Conservation (phyloP, 2,888 invertebrate species). For the Cheilosia vernalis region DNA sequence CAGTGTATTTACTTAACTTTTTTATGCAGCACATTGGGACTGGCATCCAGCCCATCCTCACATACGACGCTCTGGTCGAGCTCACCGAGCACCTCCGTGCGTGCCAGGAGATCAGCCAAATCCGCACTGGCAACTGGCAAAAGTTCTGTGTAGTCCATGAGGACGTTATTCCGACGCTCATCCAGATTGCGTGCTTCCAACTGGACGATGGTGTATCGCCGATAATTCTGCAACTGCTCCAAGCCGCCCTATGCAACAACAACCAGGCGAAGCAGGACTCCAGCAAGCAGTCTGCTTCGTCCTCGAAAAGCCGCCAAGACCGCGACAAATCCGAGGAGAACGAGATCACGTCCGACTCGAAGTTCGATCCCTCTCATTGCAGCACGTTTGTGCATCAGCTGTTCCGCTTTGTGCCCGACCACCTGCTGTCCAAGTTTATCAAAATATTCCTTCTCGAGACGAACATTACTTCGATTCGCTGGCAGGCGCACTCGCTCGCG, state of each 20-base stretch:
- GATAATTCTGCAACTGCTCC: slow-evolving; percentile 94
- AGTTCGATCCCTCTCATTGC: slow-evolving; percentile 88
- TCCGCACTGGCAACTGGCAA: slow-evolving; percentile 98
- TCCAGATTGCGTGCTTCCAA: slow-evolving; percentile 91
- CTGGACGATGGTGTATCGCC: slow-evolving; percentile 96
- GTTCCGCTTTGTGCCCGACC: slow-evolving; percentile 85
- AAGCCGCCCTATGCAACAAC: slow-evolving; percentile 92
- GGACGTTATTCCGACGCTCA: slow-evolving; percentile 90
- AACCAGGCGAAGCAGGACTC: slow-evolving; percentile 78
- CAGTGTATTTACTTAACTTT: neutral
- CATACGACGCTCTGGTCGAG: slow-evolving; percentile 96
- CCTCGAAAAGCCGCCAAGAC: slow-evolving; percentile 84
- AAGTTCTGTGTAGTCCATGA: slow-evolving; percentile 91
- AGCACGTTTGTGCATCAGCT: slow-evolving; percentile 88
- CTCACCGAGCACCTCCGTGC: slow-evolving; percentile 97
- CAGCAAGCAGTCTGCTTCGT: slow-evolving; percentile 84
- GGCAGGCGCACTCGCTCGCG: slow-evolving; percentile 96
- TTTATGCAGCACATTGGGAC: slow-evolving; percentile 73
- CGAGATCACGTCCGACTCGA: slow-evolving; percentile 85
- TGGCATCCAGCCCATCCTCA: slow-evolving; percentile 84
- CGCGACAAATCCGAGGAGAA: slow-evolving; percentile 88
- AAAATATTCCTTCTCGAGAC: slow-evolving; percentile 96
- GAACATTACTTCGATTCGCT: slow-evolving; percentile 95
- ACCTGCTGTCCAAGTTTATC: slow-evolving; percentile 87
- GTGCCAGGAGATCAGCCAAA: slow-evolving; percentile 95